phyloP scores from a whole-genome alignment of 2,888 invertebrate species.

The Phortica okadai region DNA sequence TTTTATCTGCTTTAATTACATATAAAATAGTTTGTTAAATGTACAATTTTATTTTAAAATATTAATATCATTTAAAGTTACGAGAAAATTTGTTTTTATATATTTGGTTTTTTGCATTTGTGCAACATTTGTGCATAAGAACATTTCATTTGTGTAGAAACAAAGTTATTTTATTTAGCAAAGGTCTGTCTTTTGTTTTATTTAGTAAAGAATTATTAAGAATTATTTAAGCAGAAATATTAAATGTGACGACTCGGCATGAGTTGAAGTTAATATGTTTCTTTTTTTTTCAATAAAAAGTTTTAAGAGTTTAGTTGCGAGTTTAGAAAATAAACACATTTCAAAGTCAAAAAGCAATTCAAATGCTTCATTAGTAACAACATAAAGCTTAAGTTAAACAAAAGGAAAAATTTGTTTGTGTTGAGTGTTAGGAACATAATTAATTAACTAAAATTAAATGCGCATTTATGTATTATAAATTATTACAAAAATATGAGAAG shows the following conservation, averaged over 20 bases:
- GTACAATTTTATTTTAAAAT: neutral
- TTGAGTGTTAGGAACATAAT: neutral
- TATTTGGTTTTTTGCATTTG: constrained; percentile 4
- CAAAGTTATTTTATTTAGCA: neutral
- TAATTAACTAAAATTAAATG: neutral
- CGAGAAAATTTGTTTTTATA: neutral
- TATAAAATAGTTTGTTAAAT: constrained; percentile 27
- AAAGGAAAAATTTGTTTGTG: neutral
- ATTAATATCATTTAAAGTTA: neutral
- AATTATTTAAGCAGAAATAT: too few relatives aligned
- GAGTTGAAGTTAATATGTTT: too few relatives aligned
- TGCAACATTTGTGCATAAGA: constrained; percentile 18
- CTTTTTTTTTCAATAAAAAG: too few relatives aligned
- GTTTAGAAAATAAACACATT: too few relatives aligned
- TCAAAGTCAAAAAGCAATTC: too few relatives aligned
- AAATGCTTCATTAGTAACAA: too few relatives aligned
- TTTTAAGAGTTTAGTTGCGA: too few relatives aligned
- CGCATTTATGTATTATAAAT: neutral
- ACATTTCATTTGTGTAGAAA: neutral
- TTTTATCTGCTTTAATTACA: constrained; percentile 22
- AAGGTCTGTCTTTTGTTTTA: neutral
- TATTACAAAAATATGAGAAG: neutral
- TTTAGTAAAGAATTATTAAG: too few relatives aligned
- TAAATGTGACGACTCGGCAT: too few relatives aligned
- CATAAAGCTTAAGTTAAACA: neutral